These are phyloP conservation scores for Zootoca vivipara DNA, from an alignment of 2,113 vertebrate species.

Conservation along the genomic window DNA sequence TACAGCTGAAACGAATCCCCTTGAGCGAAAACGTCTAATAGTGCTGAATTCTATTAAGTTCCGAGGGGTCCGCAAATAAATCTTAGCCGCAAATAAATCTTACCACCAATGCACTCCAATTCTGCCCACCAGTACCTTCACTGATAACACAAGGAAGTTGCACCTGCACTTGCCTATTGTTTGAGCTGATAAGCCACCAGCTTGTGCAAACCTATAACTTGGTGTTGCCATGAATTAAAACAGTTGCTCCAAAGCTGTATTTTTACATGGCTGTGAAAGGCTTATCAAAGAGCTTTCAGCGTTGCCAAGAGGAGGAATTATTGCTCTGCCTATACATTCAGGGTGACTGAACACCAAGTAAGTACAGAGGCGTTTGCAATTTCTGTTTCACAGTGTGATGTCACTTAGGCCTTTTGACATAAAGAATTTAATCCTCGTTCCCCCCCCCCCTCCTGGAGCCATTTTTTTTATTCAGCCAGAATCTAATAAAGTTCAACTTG, in stretches of 20 bases:
- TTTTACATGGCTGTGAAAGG: background rate
- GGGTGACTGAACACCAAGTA: background rate
- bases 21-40: conserved; percentile 12
- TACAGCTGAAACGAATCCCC: background rate
- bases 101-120: conserved; percentile 15
- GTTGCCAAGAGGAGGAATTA: background rate
- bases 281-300: background rate
- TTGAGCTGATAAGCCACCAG: background rate
- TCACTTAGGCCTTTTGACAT: conserved; percentile 20
- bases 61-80: conserved; percentile 26
- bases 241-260: background rate
- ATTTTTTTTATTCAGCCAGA: conserved; percentile 18
- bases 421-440: background rate
- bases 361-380: background rate
- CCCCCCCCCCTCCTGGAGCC: background rate
- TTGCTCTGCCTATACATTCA: background rate
- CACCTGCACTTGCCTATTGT: background rate
- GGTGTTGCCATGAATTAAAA: background rate
- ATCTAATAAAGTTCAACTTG: conserved; percentile 5
- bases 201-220: background rate
- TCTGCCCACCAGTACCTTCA: background rate
- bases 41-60: conserved; percentile 26
- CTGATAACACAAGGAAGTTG: background rate
- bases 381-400: conserved; percentile 11
- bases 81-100: conserved; percentile 26